phyloP scores from a whole-genome alignment of 2,797 vertebrate genomes.

The Silurus lanzhouensis region DNA sequence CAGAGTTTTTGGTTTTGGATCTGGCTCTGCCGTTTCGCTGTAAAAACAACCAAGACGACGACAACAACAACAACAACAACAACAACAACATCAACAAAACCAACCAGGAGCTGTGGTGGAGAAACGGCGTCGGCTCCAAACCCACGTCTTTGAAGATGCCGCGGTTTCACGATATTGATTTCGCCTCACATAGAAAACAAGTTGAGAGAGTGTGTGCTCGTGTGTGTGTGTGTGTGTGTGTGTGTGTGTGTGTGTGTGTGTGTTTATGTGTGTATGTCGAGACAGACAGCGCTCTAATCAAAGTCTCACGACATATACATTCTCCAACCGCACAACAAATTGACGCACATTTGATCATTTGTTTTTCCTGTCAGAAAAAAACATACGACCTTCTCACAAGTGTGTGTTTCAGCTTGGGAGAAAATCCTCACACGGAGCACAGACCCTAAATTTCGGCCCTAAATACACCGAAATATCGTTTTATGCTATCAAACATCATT shows the following conservation, averaged over 20 bases:
- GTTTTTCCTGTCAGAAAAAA: background rate
- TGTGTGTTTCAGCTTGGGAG: background rate
- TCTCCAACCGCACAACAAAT: background rate
- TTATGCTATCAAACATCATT: background rate
- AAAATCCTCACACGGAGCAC: background rate
- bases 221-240: constrained; percentile 38
- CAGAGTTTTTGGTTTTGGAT: constrained; percentile 29
- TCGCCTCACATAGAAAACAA: constrained; percentile 70
- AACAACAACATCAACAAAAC: background rate
- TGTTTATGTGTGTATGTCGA: background rate
- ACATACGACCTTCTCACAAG: background rate
- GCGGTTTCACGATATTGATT: constrained; percentile 73
- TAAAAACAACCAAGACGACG: background rate
- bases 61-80: too few species aligned
- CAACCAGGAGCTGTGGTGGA: background rate
- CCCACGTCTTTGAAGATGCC: constrained; percentile 67
- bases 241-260: constrained; percentile 36
- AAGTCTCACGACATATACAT: constrained; percentile 28
- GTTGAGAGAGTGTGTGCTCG: constrained; percentile 54
- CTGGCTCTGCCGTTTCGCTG: constrained; percentile 48
- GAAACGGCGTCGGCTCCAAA: constrained; percentile 50
- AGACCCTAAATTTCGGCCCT: too few species aligned
- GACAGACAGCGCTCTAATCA: constrained; percentile 48
- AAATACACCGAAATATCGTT: too few species aligned
- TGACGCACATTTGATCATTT: background rate